These are phyloP conservation scores for Pogonus chalceus DNA, from an alignment of 1,140 invertebrate species.

Conservation along the genomic window DNA sequence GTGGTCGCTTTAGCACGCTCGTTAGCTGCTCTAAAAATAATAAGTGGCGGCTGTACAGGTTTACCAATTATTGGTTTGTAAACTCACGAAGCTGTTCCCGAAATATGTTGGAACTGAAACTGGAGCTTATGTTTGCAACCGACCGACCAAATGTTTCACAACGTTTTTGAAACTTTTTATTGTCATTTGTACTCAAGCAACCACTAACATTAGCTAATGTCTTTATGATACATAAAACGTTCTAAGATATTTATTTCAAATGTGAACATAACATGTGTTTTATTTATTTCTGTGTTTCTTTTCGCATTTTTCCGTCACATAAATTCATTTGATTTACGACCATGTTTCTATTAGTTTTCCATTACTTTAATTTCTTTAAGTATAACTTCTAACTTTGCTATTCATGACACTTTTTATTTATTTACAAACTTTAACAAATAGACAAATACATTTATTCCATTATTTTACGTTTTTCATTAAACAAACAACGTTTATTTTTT, in stretches of 20 bases:
- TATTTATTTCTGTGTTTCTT: neutral
- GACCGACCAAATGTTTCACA: too few species aligned
- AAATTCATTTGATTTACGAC: neutral
- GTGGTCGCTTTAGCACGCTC: neutral
- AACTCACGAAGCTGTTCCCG: neutral
- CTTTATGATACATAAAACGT: neutral
- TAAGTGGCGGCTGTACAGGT: neutral
- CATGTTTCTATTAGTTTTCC: neutral
- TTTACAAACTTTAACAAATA: too few species aligned
- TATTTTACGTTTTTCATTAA: too few species aligned
- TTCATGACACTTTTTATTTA: too few species aligned
- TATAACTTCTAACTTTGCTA: too few species aligned
- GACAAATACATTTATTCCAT: too few species aligned
- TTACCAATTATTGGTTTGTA: slow-evolving; percentile 3
- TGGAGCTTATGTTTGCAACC: too few species aligned
- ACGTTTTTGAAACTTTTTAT: too few species aligned
- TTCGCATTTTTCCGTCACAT: neutral
- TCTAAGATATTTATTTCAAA: neutral
- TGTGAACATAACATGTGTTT: neutral
- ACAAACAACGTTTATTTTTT: too few species aligned
- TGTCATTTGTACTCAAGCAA: too few species aligned
- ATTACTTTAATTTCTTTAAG: neutral
- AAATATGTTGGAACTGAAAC: neutral
- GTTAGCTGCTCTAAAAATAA: neutral
- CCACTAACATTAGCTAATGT: neutral